Base-by-base conservation (phyloP, 1,140 invertebrate species). In the Triops cancriformis region DNA sequence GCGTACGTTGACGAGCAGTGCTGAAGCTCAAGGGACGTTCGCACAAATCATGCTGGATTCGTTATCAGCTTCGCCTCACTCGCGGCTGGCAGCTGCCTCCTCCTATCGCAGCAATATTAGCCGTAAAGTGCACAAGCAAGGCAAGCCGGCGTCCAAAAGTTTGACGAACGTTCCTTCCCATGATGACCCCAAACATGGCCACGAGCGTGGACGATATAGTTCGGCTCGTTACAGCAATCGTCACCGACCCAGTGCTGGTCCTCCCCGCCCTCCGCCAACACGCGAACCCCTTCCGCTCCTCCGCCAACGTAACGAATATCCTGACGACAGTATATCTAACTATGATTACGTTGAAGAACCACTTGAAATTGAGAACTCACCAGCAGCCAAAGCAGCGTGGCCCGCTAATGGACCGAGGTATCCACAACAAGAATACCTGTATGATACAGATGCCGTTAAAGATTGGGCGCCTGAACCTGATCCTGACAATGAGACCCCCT, bases 101-200 rank as follows among this genome's bases (percentile, higher is more conserved):
- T 14, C 51, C 6, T 64, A n/a, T 23, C 51, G 51, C 51, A 64
- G 23, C 51, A 64, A 64, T 64, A 64, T 64, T 64, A 64, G 51
- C 51, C 51, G 23, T 64, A 64, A 64, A 64, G 51, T 64, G 51
- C 51, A 64, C 51, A 64, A 64, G 51, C 51, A 64, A 64, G 51
- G 51, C 9, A 23, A 64, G 3, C 18, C 51, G 18, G 51, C 23
- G 10, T 9, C 51, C 51, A 64, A 64, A 10, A 23, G 14, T 23
- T 64, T 64, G 5, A 64, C 51, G 51, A 64, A 64, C 23, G 51
- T 10, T 9, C 51, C 51, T 64, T 64, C 51, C 51, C 51, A 64
- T 23, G n/a, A 64, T 14, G 51, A 23, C 51, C 45, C 9, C 45
- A 64, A 64, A 23, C 45, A 64, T 5, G 45, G 45, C 45, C 51